Conservation (phyloP, 2,797 vertebrate species). For the Heliangelus exortis region DNA sequence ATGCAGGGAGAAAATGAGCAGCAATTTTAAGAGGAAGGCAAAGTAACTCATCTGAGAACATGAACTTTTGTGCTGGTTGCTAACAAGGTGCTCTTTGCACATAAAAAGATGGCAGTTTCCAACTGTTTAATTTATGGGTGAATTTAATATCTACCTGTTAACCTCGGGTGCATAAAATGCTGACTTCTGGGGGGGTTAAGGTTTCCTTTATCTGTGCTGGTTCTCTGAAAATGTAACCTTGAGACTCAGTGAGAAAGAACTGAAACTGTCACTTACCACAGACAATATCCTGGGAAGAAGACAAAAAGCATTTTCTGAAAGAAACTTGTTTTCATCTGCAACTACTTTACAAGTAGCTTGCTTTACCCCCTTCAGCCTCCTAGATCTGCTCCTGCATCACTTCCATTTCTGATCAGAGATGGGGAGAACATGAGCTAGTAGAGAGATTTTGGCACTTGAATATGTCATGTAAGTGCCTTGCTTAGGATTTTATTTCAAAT, state of each 20-base stretch:
- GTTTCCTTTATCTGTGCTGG: not conserved
- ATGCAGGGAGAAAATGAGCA: not conserved
- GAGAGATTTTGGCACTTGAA: not conserved
- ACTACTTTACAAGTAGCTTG: not conserved
- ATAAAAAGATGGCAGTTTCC: conserved; percentile 10
- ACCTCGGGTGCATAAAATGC: not conserved
- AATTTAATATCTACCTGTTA: not conserved
- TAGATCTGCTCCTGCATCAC: not conserved
- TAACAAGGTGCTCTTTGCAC: conserved; percentile 37
- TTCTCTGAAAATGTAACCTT: conserved; percentile 12
- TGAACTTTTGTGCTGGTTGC: conserved; percentile 20
- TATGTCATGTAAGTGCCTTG: not conserved
- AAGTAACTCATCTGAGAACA: conserved; percentile 25
- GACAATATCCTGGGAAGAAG: not conserved
- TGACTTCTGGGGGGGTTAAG: not conserved
- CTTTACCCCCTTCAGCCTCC: not conserved
- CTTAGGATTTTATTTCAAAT: not conserved
- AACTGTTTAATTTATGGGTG: conserved; percentile 47
- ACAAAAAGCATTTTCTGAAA: not conserved
- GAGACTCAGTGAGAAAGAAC: not conserved
- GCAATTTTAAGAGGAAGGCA: conserved; percentile 20
- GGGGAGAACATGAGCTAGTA: not conserved
- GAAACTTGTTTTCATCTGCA: not conserved
- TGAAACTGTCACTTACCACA: not conserved
- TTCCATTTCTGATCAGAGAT: not conserved